Evolutionary conservation across 2,888 invertebrate genomes (phyloP).

Genomic region (Drosophila barbarae): DNA sequence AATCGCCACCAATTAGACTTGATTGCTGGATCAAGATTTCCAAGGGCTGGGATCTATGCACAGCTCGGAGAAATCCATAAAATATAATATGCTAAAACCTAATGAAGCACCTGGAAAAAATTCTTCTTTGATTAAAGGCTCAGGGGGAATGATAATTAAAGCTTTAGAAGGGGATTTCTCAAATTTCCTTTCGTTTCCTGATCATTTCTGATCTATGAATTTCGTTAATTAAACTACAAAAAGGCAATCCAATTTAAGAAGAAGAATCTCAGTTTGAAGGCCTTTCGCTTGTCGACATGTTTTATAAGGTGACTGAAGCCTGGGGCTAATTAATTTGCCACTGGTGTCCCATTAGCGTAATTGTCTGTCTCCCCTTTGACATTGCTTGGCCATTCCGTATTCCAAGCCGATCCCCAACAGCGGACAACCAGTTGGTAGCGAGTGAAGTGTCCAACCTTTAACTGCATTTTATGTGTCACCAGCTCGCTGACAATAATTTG

Average conservation of each 20-base stretch:
- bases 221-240: not conserved
- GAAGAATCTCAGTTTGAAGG: not conserved
- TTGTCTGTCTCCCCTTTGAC: constrained; percentile 73
- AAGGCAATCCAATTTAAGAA: not conserved
- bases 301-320: constrained; percentile 35
- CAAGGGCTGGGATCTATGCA: not conserved
- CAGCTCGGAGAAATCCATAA: constrained; percentile 1
- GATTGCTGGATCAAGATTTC: constrained; percentile 10
- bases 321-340: constrained; percentile 74
- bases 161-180: not conserved
- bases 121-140: not conserved
- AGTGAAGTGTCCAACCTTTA: constrained; percentile 60
- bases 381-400: constrained; percentile 45
- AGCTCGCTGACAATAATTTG: constrained; percentile 57
- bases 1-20: constrained; percentile 20
- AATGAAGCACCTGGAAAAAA: constrained; percentile 1
- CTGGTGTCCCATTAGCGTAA: constrained; percentile 75
- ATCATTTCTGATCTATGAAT: too few relatives aligned
- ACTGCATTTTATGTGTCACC: constrained; percentile 68
- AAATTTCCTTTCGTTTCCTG: not conserved
- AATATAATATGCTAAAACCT: constrained; percentile 4
- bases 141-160: not conserved
- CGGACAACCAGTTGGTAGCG: constrained; percentile 18
- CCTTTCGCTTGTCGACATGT: not conserved
- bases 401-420: constrained; percentile 29